Evolutionary conservation across 2,888 invertebrate genomes (phyloP).

Genomic region (Ichneumoninae sp.): DNA sequence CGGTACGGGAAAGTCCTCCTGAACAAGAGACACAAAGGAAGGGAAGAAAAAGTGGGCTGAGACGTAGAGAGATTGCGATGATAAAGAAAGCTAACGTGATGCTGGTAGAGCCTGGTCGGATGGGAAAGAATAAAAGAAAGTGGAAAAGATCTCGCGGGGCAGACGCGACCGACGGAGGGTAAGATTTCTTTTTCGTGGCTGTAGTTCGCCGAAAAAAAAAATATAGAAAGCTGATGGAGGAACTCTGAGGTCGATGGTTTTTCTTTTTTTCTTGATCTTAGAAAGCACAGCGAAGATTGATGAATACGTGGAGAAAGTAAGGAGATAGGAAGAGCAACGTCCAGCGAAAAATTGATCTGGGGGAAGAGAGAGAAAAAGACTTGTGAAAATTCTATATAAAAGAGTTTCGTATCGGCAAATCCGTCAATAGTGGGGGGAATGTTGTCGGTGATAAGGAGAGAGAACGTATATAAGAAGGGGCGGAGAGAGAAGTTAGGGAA

Average conservation of each 20-base stretch:
- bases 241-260: neutral
- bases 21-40: neutral
- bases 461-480: neutral
- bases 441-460: neutral
- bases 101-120: constrained; percentile 1
- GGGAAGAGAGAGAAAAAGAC: neutral
- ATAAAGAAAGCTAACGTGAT: constrained; percentile 36
- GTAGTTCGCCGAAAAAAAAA: neutral
- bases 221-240: neutral
- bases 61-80: constrained; percentile 34
- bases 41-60: neutral
- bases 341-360: constrained; percentile 2
- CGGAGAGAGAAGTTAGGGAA: neutral
- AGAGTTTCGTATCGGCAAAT: neutral
- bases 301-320: constrained; percentile 6
- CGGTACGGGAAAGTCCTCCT: constrained; percentile 13
- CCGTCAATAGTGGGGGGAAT: neutral
- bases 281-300: neutral
- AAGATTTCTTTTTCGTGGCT: neutral
- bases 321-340: neutral
- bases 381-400: constrained; percentile 2
- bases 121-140: neutral
- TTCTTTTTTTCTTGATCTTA: neutral
- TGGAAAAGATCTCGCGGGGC: neutral
- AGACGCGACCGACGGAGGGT: neutral